phyloP scores from a whole-genome alignment of 2,888 invertebrate species.

The Nematopogon swammerdamellus region DNA sequence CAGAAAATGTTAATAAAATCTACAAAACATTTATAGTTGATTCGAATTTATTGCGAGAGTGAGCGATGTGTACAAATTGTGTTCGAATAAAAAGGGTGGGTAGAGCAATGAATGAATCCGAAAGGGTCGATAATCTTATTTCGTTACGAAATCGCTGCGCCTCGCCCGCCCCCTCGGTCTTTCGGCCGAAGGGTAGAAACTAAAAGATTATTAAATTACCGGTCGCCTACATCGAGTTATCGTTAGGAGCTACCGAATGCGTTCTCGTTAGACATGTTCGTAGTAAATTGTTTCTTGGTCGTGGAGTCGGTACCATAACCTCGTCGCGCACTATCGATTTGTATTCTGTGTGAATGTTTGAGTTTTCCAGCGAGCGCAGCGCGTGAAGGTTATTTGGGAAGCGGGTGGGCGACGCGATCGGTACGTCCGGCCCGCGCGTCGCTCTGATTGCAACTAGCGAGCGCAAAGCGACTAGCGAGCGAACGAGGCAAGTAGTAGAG shows the following conservation, averaged over 20 bases:
- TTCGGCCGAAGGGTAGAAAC: neutral
- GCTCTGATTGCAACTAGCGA: constrained; percentile 42
- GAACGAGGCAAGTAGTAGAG: too few relatives aligned
- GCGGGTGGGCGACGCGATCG: constrained; percentile 32
- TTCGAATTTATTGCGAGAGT: too few relatives aligned
- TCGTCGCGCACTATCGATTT: too few relatives aligned
- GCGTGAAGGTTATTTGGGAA: too few relatives aligned
- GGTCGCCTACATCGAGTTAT: neutral
- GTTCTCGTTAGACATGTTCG: too few relatives aligned
- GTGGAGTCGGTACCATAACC: too few relatives aligned
- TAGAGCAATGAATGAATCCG: neutral
- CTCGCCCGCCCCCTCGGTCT: neutral
- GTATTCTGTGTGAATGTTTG: neutral
- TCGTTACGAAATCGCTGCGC: neutral
- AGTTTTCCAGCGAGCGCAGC: neutral
- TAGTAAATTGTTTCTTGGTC: too few relatives aligned
- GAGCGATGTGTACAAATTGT: neutral
- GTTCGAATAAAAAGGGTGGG: neutral
- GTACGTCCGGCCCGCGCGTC: constrained; percentile 44
- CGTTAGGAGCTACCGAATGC: neutral
- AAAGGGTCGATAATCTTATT: neutral
- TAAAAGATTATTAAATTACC: neutral
- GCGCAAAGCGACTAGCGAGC: constrained; percentile 15
- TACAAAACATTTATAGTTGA: too few relatives aligned
- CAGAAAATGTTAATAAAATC: too few relatives aligned